A percentile compares a stretch with the other conserved stretches of the same genome.
These are phyloP conservation scores for Etia nguti DNA, from an alignment of 2,113 vertebrate species.

Conservation along the genomic window DNA sequence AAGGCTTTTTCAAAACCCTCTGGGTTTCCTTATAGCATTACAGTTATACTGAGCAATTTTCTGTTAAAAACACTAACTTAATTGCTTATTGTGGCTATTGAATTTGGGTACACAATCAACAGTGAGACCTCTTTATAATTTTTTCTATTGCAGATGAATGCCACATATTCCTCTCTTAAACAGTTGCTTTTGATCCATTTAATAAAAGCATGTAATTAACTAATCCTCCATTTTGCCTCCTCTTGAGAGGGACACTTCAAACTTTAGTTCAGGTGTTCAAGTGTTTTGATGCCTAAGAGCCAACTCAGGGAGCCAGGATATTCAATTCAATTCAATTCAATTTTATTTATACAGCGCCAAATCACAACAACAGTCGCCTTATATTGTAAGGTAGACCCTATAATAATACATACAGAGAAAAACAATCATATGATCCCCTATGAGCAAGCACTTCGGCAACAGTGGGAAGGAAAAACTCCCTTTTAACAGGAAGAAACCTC, in stretches of 20 bases:
- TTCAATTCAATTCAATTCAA: neutral
- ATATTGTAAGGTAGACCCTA: accelerated
- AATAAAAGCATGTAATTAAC: neutral
- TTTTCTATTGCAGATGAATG: neutral
- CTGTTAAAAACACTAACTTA: neutral
- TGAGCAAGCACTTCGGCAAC: neutral
- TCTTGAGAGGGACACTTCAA: neutral
- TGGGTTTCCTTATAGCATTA: neutral
- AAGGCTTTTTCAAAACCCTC: neutral
- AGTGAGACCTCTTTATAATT: neutral
- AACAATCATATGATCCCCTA: neutral
- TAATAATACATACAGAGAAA: neutral
- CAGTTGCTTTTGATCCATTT: neutral
- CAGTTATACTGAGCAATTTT: neutral
- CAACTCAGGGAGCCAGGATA: neutral
- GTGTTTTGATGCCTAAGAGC: neutral
- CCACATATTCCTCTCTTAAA: neutral
- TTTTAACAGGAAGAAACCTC: neutral
- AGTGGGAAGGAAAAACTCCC: neutral
- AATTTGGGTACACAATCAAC: neutral
- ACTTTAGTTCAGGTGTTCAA: neutral
- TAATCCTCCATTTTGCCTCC: neutral
- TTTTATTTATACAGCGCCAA: neutral
- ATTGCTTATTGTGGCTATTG: neutral
- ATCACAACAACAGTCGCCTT: neutral